Evolutionary conservation across 2,113 vertebrate species (phyloP), one percentile per base, ranked within the genome.

Genomic region (Anhinga rufa): DNA sequence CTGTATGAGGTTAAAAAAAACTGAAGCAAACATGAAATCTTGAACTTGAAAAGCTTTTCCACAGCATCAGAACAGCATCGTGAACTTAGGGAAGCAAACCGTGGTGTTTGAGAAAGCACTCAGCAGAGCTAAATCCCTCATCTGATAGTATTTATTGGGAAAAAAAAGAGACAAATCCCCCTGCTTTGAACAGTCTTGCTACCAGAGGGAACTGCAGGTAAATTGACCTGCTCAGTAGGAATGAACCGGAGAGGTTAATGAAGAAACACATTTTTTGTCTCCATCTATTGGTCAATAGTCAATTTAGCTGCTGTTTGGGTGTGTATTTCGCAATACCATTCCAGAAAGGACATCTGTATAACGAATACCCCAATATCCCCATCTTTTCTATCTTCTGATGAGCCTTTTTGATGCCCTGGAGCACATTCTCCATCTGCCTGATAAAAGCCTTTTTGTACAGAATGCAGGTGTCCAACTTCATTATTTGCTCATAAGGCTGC

Each of bases 381-480:
- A 92, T 72, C 71, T 93, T 74, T 90, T 90, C 76, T 77, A 5
- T 74, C 90, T 77, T 65, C 20, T 70, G 71, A 95, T 88, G 69
- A 93, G 93, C 46, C 34, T 86, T 90, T 95, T 81, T 74, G 92
- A 91, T 91, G 91, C 75, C 64, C 87, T 55, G 75, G 46, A 97
- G 44, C 76, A 91, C 91, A 93, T 93, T 95, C 79, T 95, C 92
- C 94, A 90, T 96, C 96, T 96, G 95, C 82, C 81, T 96, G 86
- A 96, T 88, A 83, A 90, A 97, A 94, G 94, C 89, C 94, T 88
- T 95, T 94, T 90, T 94, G 94, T 94, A 75, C 81, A 92, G 72
- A 93, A 95, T 82, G 93, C 95, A 97, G 92, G 93, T 94, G 86
- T 86, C 91, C 81, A 46, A 80, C 81, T 86, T 81, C 69, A 88